Conservation (phyloP, 2,113 vertebrate genomes). For the Cyanoliseus patagonus region DNA sequence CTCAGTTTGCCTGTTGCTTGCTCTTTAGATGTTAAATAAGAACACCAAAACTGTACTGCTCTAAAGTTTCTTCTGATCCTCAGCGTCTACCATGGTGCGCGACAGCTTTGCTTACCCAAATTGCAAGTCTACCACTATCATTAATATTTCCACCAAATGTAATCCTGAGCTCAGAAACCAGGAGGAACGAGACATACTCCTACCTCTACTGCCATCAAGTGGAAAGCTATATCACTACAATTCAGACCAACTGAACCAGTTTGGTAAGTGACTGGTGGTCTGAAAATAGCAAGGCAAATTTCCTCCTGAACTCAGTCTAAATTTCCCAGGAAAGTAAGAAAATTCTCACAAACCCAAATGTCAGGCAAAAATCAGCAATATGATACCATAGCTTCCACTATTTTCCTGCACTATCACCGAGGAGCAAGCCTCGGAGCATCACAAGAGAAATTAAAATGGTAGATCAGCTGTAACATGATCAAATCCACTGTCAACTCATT, state of each 20-base stretch:
- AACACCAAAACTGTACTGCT: neutral
- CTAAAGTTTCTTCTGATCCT: neutral
- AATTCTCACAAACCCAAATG: neutral
- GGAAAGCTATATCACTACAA: conserved; percentile 43
- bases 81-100: neutral
- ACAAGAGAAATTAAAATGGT: neutral
- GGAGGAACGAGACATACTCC: neutral
- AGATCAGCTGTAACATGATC: neutral
- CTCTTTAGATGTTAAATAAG: neutral
- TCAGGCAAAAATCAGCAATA: neutral
- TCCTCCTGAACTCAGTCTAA: neutral
- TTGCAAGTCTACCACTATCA: neutral
- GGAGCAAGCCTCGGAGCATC: neutral
- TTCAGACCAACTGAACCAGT: neutral
- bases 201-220: conserved; percentile 56
- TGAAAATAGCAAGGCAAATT: neutral
- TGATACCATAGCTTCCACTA: neutral
- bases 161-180: neutral
- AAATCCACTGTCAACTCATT: neutral
- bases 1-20: neutral
- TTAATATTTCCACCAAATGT: neutral
- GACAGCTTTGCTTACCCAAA: fast-evolving
- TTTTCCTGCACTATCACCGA: neutral
- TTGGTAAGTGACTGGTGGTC: neutral
- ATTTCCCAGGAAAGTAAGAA: neutral